Conservation (phyloP, 1,140 invertebrate species). For the Anthonomus grandis region DNA sequence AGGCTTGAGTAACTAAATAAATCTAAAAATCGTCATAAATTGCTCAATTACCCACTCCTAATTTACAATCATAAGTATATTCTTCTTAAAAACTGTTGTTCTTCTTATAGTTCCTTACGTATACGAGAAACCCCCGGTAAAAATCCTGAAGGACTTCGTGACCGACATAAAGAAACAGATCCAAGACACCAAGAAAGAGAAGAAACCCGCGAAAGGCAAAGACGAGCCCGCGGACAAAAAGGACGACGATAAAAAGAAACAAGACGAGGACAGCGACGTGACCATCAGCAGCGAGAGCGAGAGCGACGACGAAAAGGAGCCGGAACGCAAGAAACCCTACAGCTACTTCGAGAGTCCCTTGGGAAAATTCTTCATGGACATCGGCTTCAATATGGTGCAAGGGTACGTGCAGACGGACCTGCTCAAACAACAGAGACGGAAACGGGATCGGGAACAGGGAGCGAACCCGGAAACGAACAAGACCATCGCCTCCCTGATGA, state of each 20-base stretch:
- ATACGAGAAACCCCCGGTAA: constrained; percentile 82
- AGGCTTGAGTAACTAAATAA: too few relatives aligned
- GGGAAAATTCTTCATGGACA: constrained; percentile 89
- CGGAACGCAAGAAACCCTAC: constrained; percentile 50
- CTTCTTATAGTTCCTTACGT: constrained; percentile 68
- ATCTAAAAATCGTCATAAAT: too few relatives aligned
- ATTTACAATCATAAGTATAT: too few relatives aligned
- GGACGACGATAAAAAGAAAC: constrained; percentile 43
- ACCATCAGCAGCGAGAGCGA: constrained; percentile 35
- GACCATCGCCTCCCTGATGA: constrained; percentile 75
- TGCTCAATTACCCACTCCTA: too few relatives aligned
- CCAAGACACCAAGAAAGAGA: constrained; percentile 46
- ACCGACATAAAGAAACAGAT: constrained; percentile 60
- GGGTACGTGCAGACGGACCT: constrained; percentile 91
- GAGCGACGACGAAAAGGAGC: constrained; percentile 45
- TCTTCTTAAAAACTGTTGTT: too few relatives aligned
- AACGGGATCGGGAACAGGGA: constrained; percentile 62
- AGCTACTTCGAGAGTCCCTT: constrained; percentile 77
- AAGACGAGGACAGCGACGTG: constrained; percentile 10
- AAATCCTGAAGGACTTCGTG: constrained; percentile 73
- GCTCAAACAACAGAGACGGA: constrained; percentile 80
- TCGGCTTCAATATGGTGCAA: constrained; percentile 87
- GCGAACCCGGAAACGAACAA: constrained; percentile 68
- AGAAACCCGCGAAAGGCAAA: constrained; percentile 35
- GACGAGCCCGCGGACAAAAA: constrained; percentile 50